Base-by-base conservation (phyloP, 2,797 vertebrate genomes). In the Arnoldichthys spilopterus region DNA sequence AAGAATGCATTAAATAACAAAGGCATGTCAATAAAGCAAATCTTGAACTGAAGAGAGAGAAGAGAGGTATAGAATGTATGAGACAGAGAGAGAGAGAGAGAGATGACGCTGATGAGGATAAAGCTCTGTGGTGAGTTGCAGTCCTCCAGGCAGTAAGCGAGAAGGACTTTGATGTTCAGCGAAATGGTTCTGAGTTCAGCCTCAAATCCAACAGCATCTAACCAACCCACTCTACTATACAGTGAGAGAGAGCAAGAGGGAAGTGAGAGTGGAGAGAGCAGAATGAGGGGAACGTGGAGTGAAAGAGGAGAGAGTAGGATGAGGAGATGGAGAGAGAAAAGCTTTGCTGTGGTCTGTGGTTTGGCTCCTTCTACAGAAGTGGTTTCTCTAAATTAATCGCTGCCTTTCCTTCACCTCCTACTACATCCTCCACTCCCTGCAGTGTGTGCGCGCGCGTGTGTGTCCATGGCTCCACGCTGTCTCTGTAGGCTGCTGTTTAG, bases 401-500 rank as follows among this genome's bases (percentile, higher is more conserved):
- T 37, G 32, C 28, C 43, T 53, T 66, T 37, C 26, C 16, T 37
- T 75, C 43, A 51, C 61, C 72, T 22, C 56, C 24, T 8, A 12
- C 56, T 58, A 1, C 56, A 26, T 56, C n/a, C 22, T 9, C n/a
- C 54, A 9, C 22, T 7, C 6, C 4, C 6, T n/a, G 4, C 4
- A 24, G 64, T 69, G 54, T 70, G 75, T 59, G 75, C 69, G 75
- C 59, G 64, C 59, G 64, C 59, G 64, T 47, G 75, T 70, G 54
- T 70, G 54, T 62, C 20, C 26, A 6, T 34, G 76, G 47, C 59
- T 78, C 76, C 76, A 37, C 47, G 16, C 76, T 71, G 76, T 77
- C 75, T 77, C 75, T 51, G 75, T 51, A n/a, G 28, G 66, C 75
- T 70, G 66, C 67, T 71, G 67, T 77, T 71, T 77, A 53, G 54